Percentiles rank a stretch among this genome's conserved stretches.
phyloP scores from a whole-genome alignment of 2,888 invertebrate species.

The Cantharis rufa region DNA sequence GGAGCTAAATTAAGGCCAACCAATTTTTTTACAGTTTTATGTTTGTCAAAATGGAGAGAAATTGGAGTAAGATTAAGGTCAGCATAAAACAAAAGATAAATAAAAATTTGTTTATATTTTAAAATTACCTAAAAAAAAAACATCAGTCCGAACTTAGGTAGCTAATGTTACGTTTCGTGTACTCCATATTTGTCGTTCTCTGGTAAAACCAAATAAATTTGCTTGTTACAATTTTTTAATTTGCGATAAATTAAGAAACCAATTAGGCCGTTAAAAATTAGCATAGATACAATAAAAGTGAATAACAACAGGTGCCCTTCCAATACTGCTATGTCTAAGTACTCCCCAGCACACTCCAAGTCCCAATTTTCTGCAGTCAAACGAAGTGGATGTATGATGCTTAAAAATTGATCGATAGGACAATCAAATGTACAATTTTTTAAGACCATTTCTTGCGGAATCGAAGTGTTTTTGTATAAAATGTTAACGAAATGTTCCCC shows the following conservation, averaged over 20 bases:
- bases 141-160: not conserved
- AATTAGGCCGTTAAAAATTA: not conserved
- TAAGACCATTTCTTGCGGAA: slow-evolving; percentile 63
- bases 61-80: too few species aligned
- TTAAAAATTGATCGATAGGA: slow-evolving; percentile 62
- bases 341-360: not conserved
- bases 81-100: not conserved
- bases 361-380: slow-evolving; percentile 22
- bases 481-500: slow-evolving; percentile 43
- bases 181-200: not conserved
- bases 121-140: not conserved
- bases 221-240: not conserved
- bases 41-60: too few species aligned
- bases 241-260: not conserved
- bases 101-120: not conserved
- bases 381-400: slow-evolving; percentile 64
- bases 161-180: not conserved
- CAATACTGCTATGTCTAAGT: not conserved
- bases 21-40: too few species aligned
- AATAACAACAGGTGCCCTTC: not conserved
- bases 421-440: slow-evolving; percentile 72
- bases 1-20: too few species aligned
- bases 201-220: not conserved
- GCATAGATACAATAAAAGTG: not conserved
- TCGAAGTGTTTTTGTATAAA: slow-evolving; percentile 70